Evolutionary conservation across 2,888 invertebrate genomes (phyloP).

Genomic region (Yponomeuta evonymella): DNA sequence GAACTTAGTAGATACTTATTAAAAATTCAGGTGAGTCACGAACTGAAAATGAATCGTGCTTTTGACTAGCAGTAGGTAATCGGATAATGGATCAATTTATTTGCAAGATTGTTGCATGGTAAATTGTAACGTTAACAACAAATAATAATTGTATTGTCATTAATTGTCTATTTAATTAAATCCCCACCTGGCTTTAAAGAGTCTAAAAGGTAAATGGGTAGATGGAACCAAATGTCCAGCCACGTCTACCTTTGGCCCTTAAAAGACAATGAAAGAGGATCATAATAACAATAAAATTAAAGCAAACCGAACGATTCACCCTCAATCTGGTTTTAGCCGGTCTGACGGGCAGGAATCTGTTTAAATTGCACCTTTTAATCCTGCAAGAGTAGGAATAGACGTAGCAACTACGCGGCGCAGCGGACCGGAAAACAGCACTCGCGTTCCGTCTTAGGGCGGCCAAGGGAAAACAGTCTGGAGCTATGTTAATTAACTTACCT

Average conservation of each 20-base stretch:
- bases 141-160: too few species aligned
- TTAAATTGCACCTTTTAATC: slow-evolving; percentile 46
- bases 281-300: slow-evolving; percentile 12
- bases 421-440: slow-evolving; percentile 37
- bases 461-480: slow-evolving; percentile 28
- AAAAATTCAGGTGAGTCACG: too few species aligned
- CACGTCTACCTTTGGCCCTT: background rate
- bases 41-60: too few species aligned
- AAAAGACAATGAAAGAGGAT: slow-evolving; percentile 5
- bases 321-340: slow-evolving; percentile 29
- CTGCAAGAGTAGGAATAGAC: slow-evolving; percentile 28
- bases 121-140: too few species aligned
- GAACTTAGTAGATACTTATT: too few species aligned
- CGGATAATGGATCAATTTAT: too few species aligned
- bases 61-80: too few species aligned
- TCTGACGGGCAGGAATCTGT: slow-evolving; percentile 35
- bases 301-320: slow-evolving; percentile 24
- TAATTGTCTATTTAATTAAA: background rate
- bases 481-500: slow-evolving; percentile 35
- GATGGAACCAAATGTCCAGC: background rate
- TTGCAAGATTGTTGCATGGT: too few species aligned
- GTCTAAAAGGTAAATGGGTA: slow-evolving; percentile 1
- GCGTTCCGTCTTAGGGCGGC: slow-evolving; percentile 24
- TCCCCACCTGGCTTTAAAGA: background rate
- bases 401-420: slow-evolving; percentile 24